phyloP scores from a whole-genome alignment of 2,888 invertebrate species.

The Xiphydria camelus region DNA sequence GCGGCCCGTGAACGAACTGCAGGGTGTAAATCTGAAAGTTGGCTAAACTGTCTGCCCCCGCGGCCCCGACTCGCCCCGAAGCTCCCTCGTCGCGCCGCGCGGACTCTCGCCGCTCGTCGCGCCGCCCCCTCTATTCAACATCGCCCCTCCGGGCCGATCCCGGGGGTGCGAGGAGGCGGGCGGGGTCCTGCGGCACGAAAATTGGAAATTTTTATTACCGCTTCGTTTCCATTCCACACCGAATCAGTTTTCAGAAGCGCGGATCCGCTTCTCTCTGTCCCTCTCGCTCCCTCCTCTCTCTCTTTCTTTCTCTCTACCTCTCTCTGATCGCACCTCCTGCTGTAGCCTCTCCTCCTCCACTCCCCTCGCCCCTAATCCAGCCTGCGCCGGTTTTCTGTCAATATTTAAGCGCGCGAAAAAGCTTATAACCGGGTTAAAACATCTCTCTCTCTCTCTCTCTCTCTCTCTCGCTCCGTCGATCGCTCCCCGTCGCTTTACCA shows the following conservation, averaged over 20 bases:
- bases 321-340: too few relatives aligned
- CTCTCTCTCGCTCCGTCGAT: too few relatives aligned
- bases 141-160: constrained; percentile 7
- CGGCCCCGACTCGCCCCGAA: constrained; percentile 19
- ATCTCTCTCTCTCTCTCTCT: too few relatives aligned
- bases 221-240: constrained; percentile 39
- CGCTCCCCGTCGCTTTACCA: too few relatives aligned
- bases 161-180: neutral
- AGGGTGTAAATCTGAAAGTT: constrained; percentile 53
- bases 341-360: too few relatives aligned
- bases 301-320: too few relatives aligned
- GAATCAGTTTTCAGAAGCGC: constrained; percentile 21
- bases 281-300: too few relatives aligned
- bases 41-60: constrained; percentile 46
- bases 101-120: constrained; percentile 16
- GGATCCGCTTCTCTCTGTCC: constrained; percentile 23
- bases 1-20: constrained; percentile 45
- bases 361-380: constrained; percentile 27
- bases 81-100: constrained; percentile 31
- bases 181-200: constrained; percentile 14
- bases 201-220: constrained; percentile 41
- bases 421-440: too few relatives aligned
- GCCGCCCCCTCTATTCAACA: constrained; percentile 20
- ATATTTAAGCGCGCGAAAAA: neutral
- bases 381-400: constrained; percentile 10